These are phyloP conservation scores for Prionchulus punctatus DNA, from an alignment of 2,888 invertebrate genomes.

Conservation along the genomic window DNA sequence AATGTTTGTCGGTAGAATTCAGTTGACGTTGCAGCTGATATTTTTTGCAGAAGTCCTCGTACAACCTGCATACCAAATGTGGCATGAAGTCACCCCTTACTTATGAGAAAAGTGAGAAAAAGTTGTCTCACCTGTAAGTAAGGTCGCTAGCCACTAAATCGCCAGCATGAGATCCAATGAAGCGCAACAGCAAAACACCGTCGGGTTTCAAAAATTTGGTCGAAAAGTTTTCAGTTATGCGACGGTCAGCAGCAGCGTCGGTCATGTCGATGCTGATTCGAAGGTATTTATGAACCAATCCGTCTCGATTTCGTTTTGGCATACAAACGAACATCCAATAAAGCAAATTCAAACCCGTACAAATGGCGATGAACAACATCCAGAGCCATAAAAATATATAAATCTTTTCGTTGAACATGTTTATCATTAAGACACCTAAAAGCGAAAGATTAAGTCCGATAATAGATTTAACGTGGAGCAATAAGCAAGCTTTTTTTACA, in stretches of 20 bases:
- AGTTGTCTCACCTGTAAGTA: conserved; percentile 8
- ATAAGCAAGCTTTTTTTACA: no score
- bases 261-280: conserved; percentile 1
- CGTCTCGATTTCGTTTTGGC: not conserved
- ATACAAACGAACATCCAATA: conserved; percentile 28
- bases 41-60: no score
- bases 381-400: conserved; percentile 38
- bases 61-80: no score
- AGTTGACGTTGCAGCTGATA: no score
- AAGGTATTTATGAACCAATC: not conserved
- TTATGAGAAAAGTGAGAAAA: no score
- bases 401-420: conserved; percentile 33
- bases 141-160: conserved; percentile 28
- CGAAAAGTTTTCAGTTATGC: conserved; percentile 1
- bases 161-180: conserved; percentile 30
- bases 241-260: not conserved
- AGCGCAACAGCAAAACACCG: conserved; percentile 27
- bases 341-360: conserved; percentile 37
- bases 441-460: not conserved
- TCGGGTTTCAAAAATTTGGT: conserved; percentile 15
- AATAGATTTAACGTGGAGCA: no score
- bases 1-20: no score
- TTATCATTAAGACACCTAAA: conserved; percentile 26
- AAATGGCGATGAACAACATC: conserved; percentile 37
- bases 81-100: no score